Conservation (phyloP, 2,797 vertebrate genomes). For the Poecilia picta region DNA sequence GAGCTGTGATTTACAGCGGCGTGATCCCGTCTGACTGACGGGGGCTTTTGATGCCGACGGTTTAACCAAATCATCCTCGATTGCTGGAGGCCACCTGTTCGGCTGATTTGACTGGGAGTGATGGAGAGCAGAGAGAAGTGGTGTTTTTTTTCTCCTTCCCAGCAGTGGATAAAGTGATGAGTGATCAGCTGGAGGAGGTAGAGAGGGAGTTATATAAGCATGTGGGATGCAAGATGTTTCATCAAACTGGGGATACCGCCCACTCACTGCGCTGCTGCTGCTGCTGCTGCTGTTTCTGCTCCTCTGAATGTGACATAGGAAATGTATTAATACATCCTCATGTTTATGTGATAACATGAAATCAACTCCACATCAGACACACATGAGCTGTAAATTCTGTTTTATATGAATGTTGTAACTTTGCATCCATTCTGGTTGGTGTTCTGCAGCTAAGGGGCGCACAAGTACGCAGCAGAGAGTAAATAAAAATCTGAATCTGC, state of each 20-base stretch:
- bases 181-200: conserved; percentile 76
- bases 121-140: conserved; percentile 22
- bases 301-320: conserved; percentile 45
- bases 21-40: conserved; percentile 37
- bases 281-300: conserved; percentile 40
- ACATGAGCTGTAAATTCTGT: background rate
- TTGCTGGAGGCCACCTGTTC: conserved; percentile 41
- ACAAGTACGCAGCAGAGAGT: conserved; percentile 3
- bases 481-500: background rate
- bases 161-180: conserved; percentile 69
- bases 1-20: conserved; percentile 38
- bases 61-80: conserved; percentile 48
- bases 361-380: conserved; percentile 1
- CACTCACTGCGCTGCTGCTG: conserved; percentile 59
- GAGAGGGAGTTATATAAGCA: conserved; percentile 80
- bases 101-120: conserved; percentile 44
- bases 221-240: conserved; percentile 81
- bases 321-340: conserved; percentile 53
- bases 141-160: conserved; percentile 61
- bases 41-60: conserved; percentile 52
- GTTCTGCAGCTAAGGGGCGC: conserved; percentile 55
- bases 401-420: background rate
- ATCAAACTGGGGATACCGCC: conserved; percentile 68
- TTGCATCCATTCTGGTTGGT: background rate
- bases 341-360: conserved; percentile 27